Evolutionary conservation across 2,113 vertebrate species (phyloP), one percentile per base, ranked within the genome.

Genomic region (Willisornis vidua): DNA sequence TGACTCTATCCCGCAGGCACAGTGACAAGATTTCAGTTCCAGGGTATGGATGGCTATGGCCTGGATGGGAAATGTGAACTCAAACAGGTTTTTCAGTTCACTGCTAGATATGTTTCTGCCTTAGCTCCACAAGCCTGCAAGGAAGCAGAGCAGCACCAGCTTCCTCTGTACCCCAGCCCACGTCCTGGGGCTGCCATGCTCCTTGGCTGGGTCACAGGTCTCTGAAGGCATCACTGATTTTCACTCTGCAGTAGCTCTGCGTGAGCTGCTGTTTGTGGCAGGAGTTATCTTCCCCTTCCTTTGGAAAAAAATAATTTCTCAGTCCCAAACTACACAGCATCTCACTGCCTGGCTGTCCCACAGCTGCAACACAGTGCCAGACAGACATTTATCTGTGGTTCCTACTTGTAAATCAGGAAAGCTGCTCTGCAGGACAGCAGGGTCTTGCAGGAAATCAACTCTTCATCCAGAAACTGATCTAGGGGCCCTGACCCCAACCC

Each of bases 1-100:
- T 19, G 28, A 33, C 54, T n/a, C 82, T 9, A 33, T 31, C 45
- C 77, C 1, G 0, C 29, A 55, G 45, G 48, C 51, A 89, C 82
- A 96, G 29, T 43, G 58, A 52, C 15, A 79, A 48, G 51, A 54
- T 78, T 84, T 23, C 70, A 81, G 73, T 81, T 67, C 68, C 33
- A 45, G 54, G 41, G 35, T 76, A 70, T 3, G 0, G 1, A 49
- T 0, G 0, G 15, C n/a, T 77, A 28, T 19, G 62, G 65, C 17
- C 29, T 39, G 29, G 31, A 24, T 80, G n/a, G 33, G 55, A 72
- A 94, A 70, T 18, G 15, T 25, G 19, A 49, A 70, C 51, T 49
- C 25, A 66, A 57, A 52, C 13, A 57, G 7, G 15, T 35, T 80
- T 77, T 92, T 73, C 67, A 84, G 59, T 81, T 95, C 55, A 12